Evolutionary conservation across 2,797 vertebrate genomes (phyloP).

Genomic region (Tympanoctomys barrerae): DNA sequence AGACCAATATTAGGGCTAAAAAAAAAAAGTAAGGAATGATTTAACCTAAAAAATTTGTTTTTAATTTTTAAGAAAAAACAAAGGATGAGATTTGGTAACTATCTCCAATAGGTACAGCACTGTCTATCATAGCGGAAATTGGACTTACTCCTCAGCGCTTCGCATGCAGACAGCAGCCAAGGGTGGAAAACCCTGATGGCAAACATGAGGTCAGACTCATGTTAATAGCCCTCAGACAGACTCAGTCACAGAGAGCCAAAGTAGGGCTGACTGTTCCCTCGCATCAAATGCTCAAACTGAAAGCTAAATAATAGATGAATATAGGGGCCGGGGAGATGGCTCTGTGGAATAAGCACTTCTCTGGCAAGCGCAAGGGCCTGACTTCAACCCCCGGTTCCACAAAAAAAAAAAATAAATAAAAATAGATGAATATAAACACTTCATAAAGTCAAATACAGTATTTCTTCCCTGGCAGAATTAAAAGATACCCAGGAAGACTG

Average conservation of each 20-base stretch:
- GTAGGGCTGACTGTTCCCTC: neutral
- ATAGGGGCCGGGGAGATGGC: neutral
- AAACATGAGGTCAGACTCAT: neutral
- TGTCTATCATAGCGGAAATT: neutral
- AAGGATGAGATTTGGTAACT: neutral
- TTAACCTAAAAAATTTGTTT: neutral
- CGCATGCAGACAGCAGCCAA: neutral
- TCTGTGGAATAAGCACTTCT: too few relatives aligned
- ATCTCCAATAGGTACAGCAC: neutral
- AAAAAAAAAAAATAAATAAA: too few relatives aligned
- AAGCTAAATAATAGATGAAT: neutral
- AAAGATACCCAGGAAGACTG: neutral
- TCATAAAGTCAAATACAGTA: neutral
- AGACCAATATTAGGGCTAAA: neutral
- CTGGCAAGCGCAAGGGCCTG: too few relatives aligned
- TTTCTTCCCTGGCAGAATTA: neutral
- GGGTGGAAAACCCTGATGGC: rapidly evolving
- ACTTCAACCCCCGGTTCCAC: too few relatives aligned
- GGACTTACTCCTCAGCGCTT: neutral
- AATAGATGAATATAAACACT: neutral
- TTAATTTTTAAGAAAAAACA: neutral
- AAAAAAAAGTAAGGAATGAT: neutral
- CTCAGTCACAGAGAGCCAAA: rapidly evolving
- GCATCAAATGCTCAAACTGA: neutral
- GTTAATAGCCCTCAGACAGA: neutral